Base-by-base conservation (phyloP, 2,888 invertebrate genomes). In the Crocallis elinguaria region DNA sequence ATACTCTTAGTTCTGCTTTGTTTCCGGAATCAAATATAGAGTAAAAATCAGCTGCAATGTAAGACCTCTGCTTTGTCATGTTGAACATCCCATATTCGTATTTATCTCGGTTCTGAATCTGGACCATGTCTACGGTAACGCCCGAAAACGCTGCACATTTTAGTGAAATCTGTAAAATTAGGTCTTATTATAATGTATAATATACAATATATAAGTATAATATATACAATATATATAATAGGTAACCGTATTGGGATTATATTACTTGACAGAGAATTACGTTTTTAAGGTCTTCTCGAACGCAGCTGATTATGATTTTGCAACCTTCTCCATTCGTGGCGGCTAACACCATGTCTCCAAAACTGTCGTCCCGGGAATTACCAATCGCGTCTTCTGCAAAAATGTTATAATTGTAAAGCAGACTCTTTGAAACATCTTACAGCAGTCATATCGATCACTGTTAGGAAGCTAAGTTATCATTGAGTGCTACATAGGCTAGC, bases 311-410 rank as follows among this genome's bases (percentile, higher is more conserved):
- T 9, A 82, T 57, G 11, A 84, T 39, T 1, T 75, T 33, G 38
- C 83, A 83, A 9, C 86, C 85, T 4, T 57, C 7, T 2, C 79
- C 78, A 5, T 78, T 73, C 0, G 81, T 84, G 0, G 51, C 57
- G 14, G 11, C 49, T 7, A 69, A 23, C 1, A 86, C 62, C 76
- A 82, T 77, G 38, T 86, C 81, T 3, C 49, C 62, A 39, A 88
- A 86, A 11, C 66, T 65, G 2, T 30, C 14, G 36, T 86, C 82
- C 1, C 82, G 73, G 1, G 86, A 86, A 59, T 74, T 77, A 0
- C 81, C 84, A 13, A 88, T 79, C 16, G 81, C 62, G n/a, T 79
- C 71, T 37, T 71, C 86, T 86, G 61, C 30, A 77, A 79, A 4
- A 23, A 39, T 23, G 2, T 9, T 35, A 1, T 2, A 19, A 12